Evolutionary conservation across 2,113 vertebrate species (phyloP).

Genomic region (Atherinomorus stipes): DNA sequence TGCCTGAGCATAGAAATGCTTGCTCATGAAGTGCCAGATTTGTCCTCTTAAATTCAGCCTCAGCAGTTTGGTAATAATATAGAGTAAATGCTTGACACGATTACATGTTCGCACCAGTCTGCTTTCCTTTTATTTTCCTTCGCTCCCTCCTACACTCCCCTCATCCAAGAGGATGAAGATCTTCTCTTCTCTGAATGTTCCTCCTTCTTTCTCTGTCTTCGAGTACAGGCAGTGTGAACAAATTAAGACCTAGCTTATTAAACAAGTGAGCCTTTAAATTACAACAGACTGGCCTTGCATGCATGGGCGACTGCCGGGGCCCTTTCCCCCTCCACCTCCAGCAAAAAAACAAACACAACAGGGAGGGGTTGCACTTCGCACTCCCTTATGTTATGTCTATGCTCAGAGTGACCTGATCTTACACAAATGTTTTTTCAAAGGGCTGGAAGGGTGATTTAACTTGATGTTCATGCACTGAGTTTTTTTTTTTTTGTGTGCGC

Average conservation of each 20-base stretch:
- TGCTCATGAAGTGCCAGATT: not conserved
- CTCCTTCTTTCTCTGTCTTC: not conserved
- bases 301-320: conserved; percentile 58
- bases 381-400: conserved; percentile 28
- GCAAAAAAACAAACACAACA: conserved; percentile 53
- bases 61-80: conserved; percentile 18
- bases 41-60: not conserved
- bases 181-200: not conserved
- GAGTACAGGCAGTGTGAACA: conserved; percentile 21
- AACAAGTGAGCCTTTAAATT: conserved; percentile 71
- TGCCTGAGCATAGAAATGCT: not conserved
- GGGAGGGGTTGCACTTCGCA: conserved; percentile 33
- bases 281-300: conserved; percentile 70
- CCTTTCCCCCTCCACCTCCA: conserved; percentile 52
- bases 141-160: not conserved
- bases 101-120: not conserved
- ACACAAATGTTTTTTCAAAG: conserved; percentile 23
- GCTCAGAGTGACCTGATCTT: conserved; percentile 37
- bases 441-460: conserved; percentile 24
- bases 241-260: conserved; percentile 67
- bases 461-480: conserved; percentile 19
- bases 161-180: not conserved
- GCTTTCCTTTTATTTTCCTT: not conserved
- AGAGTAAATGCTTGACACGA: conserved; percentile 18
- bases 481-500: conserved; percentile 7